Evolutionary conservation across 1,140 invertebrate species (phyloP).

Genomic region (Oreohelix idahoensis): DNA sequence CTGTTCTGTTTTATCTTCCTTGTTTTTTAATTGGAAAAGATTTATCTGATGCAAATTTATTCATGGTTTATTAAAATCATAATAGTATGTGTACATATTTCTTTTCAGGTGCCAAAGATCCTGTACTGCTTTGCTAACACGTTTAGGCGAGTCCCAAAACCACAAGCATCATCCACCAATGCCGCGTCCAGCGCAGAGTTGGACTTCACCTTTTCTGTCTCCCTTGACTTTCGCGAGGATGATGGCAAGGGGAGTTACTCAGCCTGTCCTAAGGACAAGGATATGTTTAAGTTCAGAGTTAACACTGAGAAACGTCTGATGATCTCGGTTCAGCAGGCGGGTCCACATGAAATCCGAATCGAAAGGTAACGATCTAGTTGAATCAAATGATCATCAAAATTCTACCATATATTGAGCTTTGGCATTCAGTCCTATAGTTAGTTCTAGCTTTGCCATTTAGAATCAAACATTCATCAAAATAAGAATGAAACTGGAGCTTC

Average conservation of each 20-base stretch:
- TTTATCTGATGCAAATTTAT: too few species aligned
- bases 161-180: slow-evolving; percentile 25
- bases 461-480: too few species aligned
- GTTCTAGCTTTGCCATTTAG: too few species aligned
- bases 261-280: slow-evolving; percentile 89
- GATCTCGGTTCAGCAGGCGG: slow-evolving; percentile 90
- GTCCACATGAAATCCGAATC: slow-evolving; percentile 70
- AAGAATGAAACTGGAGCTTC: too few species aligned
- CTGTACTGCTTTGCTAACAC: slow-evolving; percentile 91
- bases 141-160: slow-evolving; percentile 80
- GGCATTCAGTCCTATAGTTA: too few species aligned
- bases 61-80: too few species aligned
- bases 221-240: slow-evolving; percentile 88
- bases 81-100: slow-evolving; percentile 20
- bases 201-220: slow-evolving; percentile 83
- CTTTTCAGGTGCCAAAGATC: slow-evolving; percentile 79
- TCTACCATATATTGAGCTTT: too few species aligned
- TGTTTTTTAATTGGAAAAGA: too few species aligned
- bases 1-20: too few species aligned
- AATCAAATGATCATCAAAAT: too few species aligned
- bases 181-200: slow-evolving; percentile 56
- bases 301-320: slow-evolving; percentile 94
- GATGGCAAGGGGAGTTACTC: slow-evolving; percentile 82
- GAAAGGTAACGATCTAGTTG: slow-evolving; percentile 68
- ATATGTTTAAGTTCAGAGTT: slow-evolving; percentile 91